These are phyloP conservation scores for Semicossyphus pulcher DNA, from an alignment of 2,113 vertebrate species.

Conservation along the genomic window DNA sequence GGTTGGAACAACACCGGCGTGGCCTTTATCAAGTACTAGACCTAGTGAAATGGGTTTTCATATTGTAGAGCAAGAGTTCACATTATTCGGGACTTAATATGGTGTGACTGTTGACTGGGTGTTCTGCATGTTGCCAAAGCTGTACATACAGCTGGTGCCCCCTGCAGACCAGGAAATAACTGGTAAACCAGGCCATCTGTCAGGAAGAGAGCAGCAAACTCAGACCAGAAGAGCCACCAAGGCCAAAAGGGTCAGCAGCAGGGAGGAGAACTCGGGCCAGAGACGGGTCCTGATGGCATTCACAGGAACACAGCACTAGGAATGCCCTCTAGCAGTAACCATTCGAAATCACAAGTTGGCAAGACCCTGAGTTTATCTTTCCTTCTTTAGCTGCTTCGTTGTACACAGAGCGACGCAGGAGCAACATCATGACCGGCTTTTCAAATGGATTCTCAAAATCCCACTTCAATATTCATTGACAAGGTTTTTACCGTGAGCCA, in stretches of 20 bases:
- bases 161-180: slow-evolving; percentile 38
- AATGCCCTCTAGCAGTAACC: background rate
- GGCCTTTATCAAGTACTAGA: slow-evolving; percentile 1
- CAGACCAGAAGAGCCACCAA: slow-evolving; percentile 41
- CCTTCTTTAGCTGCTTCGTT: no score
- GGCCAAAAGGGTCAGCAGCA: slow-evolving; percentile 57
- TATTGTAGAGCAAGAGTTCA: slow-evolving; percentile 17
- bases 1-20: background rate
- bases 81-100: slow-evolving; percentile 30
- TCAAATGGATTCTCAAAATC: background rate
- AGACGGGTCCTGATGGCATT: slow-evolving; percentile 1
- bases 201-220: slow-evolving; percentile 51
- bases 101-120: slow-evolving; percentile 14
- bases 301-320: background rate
- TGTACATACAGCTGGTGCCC: slow-evolving; percentile 55
- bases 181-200: slow-evolving; percentile 61
- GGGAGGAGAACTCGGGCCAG: slow-evolving; percentile 31
- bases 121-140: slow-evolving; percentile 13
- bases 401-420: background rate
- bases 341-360: no score
- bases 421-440: no score
- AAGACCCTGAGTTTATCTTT: no score
- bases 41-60: slow-evolving; percentile 30
- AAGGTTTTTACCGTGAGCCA: background rate
- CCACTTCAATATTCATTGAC: background rate